A percentile compares a stretch with the other conserved stretches of the same genome.
Evolutionary conservation across 2,888 invertebrate species (phyloP).

Genomic region (Piscicola geometra): DNA sequence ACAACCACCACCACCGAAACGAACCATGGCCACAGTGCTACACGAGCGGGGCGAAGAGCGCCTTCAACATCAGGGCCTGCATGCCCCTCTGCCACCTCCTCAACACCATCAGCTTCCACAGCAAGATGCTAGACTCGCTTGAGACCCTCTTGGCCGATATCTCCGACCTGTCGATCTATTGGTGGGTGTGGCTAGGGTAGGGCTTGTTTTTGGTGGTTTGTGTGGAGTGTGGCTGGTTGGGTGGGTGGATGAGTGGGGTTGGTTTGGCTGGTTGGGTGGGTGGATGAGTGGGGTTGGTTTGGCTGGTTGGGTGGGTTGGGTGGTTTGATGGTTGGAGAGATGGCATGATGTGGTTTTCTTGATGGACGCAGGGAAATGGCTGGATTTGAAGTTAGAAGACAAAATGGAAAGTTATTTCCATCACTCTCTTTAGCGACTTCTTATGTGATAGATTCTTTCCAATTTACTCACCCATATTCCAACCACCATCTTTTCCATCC

Average conservation of each 20-base stretch:
- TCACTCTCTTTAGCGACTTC: no score
- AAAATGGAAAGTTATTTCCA: no score
- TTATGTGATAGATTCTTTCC: no score
- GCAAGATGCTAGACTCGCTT: constrained; percentile 93
- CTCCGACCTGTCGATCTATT: constrained; percentile 93
- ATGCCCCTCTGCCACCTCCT: constrained; percentile 81
- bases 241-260: background rate
- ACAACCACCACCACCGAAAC: no score
- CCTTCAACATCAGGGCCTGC: constrained; percentile 68
- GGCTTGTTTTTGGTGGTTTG: no score
- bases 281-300: background rate
- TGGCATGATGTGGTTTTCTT: background rate
- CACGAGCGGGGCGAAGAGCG: constrained; percentile 65
- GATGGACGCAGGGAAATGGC: no score
- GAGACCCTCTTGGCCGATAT: constrained; percentile 95
- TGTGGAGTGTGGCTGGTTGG: no score
- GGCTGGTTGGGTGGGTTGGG: background rate
- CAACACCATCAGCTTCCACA: constrained; percentile 92
- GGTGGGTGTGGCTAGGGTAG: constrained; percentile 57
- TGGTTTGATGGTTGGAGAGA: background rate
- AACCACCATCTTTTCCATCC: no score
- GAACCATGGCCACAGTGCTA: background rate
- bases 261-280: no score
- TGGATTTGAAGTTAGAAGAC: no score
- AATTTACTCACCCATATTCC: no score